Evolutionary conservation across 2,888 invertebrate species (phyloP).

Genomic region (Philereme vetulata): DNA sequence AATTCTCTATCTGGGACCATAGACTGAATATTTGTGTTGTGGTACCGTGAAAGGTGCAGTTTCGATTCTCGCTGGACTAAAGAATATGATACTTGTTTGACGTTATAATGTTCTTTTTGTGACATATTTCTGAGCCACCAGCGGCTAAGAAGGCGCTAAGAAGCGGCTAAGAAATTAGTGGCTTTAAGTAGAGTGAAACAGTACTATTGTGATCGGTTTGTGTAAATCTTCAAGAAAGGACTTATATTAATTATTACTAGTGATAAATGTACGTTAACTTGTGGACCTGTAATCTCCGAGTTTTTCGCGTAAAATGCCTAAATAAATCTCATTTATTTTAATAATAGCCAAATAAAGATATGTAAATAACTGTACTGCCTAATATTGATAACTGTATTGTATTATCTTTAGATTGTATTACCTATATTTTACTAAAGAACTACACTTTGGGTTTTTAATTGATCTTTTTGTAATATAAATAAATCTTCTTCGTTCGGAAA

Average conservation of each 20-base stretch:
- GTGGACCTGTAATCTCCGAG: neutral
- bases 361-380: conserved; percentile 36
- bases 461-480: neutral
- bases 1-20: too few species aligned
- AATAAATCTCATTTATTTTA: conserved; percentile 21
- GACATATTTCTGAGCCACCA: too few species aligned
- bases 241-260: neutral
- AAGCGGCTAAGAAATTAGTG: too few species aligned
- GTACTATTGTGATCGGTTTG: conserved; percentile 4
- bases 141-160: too few species aligned
- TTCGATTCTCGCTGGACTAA: too few species aligned
- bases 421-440: neutral
- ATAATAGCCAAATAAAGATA: conserved; percentile 37
- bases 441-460: neutral
- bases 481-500: too few species aligned
- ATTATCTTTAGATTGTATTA: conserved; percentile 7
- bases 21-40: too few species aligned
- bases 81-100: too few species aligned
- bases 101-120: too few species aligned
- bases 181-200: neutral
- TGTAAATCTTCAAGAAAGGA: neutral
- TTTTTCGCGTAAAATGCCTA: conserved; percentile 14
- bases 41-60: too few species aligned
- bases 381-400: conserved; percentile 17
- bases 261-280: neutral